These are phyloP conservation scores for Catharus minimus DNA, from an alignment of 2,113 vertebrate species.

Conservation along the genomic window DNA sequence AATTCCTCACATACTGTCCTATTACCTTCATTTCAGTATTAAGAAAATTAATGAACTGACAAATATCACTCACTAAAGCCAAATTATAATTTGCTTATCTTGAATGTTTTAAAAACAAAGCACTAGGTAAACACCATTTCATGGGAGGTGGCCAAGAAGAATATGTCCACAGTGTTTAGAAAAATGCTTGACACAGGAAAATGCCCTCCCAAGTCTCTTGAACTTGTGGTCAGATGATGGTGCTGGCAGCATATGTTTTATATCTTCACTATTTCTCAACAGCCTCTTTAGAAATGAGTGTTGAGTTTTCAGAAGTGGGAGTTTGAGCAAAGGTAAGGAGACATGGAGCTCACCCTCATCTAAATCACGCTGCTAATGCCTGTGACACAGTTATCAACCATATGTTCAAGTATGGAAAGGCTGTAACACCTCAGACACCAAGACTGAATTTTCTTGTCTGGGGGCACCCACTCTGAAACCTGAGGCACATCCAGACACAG, in stretches of 20 bases:
- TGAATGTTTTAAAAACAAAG: conserved; percentile 6
- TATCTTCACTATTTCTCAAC: conserved; percentile 4
- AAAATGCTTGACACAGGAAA: conserved; percentile 26
- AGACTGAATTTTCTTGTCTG: not conserved
- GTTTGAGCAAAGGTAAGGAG: not conserved
- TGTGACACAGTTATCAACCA: not conserved
- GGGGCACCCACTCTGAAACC: not conserved
- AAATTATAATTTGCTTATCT: not conserved
- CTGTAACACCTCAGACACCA: not conserved
- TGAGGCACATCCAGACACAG: not conserved
- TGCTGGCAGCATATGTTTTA: not conserved
- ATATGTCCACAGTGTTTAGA: not conserved
- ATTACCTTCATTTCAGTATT: not conserved
- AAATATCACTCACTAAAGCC: not conserved
- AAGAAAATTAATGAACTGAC: not conserved
- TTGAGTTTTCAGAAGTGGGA: not conserved
- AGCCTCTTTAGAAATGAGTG: not conserved
- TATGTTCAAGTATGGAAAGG: not conserved
- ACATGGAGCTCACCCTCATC: not conserved
- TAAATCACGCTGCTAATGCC: not conserved
- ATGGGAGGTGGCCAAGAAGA: not conserved
- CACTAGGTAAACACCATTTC: not conserved
- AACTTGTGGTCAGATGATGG: conserved; percentile 7
- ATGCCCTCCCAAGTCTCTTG: not conserved
- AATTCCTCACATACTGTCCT: not conserved